Evolutionary conservation across 2,797 vertebrate species (phyloP), one percentile per base, ranked within the genome.

Genomic region (Gallinago solitaria): DNA sequence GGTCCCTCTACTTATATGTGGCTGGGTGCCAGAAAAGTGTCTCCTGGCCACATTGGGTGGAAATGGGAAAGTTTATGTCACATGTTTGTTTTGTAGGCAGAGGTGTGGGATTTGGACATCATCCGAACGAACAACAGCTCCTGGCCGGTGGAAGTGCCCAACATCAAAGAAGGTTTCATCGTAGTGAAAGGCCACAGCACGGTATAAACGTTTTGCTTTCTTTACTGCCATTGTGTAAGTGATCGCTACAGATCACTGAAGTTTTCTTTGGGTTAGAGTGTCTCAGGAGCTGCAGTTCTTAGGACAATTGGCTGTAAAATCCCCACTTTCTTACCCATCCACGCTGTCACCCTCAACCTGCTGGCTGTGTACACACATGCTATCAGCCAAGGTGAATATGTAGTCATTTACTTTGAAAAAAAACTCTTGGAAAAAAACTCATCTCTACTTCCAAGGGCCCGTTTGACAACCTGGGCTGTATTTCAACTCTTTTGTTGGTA

Each of bases 61-160:
- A 54, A 71, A 6, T 30, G 18, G 61, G 65, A 69, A 84, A 41
- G 50, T 60, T 74, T 78, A 2, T 30, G 25, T 71, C 73, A 35
- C 6, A 1, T 76, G 0, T 76, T 65, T 88, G 32, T 81, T 95
- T 84, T 96, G n/a, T 86, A 99, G 99, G 99, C 99, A 80, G 99
- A 99, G 88, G 99, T 99, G 28, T 99, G 99, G 99, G 99, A 99
- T 95, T 98, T 99, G 91, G 99, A 99, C 53, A 98, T 99, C 47
- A 98, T 99, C 77, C 98, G 98, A 93, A 97, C 98, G 2, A 99
- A 96, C 97, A 98, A 98, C 95, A 99, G 87, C 95, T 98, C 97
- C 48, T 99, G 99, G 99, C 99, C 99, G 0, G 95, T 99, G 64
- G 98, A 99, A 71, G 98, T 98, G 50, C 97, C 98, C 57, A 99